Evolutionary conservation across 2,888 invertebrate species (phyloP), one percentile per base, ranked within the genome.

Genomic region (Ptilodon capucinus): DNA sequence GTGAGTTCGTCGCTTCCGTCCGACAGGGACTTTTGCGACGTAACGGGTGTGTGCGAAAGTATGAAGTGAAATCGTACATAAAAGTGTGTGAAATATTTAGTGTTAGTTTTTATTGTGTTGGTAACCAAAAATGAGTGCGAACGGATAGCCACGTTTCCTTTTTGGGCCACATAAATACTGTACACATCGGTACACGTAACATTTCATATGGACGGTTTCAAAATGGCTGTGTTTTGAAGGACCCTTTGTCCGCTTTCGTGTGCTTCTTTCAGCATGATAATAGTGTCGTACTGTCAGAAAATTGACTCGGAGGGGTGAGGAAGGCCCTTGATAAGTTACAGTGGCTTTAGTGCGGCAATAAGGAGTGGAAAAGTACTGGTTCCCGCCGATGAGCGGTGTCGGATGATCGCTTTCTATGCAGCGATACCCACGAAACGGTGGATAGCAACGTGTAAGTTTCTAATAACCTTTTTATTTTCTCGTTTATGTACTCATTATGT

Each of bases 161-260:
- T 69, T 74, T 67, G 67, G 67, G 57, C 63, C 54, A 59, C 54
- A 68, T n/a, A 77, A 81, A 84, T 81, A 79, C 74, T 79, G 71
- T 75, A 80, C 73, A 62, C 64, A 76, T 69, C 77, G 65, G 81
- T 83, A 85, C 86, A 90, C 86, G 88, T 89, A 91, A 89, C 90
- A 88, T 88, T 89, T 83, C 71, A 52, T 85, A 80, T 49, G 83
- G 79, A 89, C 89, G 73, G 89, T 91, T 92, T 91, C 94, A 94
- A 94, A 93, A 94, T 94, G 94, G 94, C 94, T 93, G 94, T 92
- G 92, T 92, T 92, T 93, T 94, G 93, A 93, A 92, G 92, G 92
- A 92, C 91, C 90, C 92, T 93, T 93, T 93, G 91, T 91, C 89
- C 93, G 85, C 87, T 91, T 93, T 93, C 92, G 84, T 87, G 74